Evolutionary conservation across 2,113 vertebrate species (phyloP).

Genomic region (Lycocorax pyrrhopterus): DNA sequence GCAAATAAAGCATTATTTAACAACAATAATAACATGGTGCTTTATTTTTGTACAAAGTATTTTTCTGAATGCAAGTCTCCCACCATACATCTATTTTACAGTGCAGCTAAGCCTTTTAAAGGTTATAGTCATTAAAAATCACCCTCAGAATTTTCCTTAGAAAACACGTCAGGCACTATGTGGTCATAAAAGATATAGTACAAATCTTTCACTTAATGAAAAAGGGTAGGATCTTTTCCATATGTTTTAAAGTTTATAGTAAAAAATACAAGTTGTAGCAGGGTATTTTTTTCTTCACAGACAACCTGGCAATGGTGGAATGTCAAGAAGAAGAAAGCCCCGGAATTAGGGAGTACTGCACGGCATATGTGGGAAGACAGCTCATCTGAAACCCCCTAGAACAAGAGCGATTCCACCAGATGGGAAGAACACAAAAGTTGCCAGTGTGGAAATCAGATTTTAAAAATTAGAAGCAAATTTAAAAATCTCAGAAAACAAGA

Average conservation of each 20-base stretch:
- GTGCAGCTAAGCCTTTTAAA: background rate
- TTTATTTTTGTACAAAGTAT: background rate
- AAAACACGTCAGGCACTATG: fast-evolving
- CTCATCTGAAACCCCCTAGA: background rate
- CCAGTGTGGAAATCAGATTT: background rate
- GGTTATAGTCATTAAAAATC: background rate
- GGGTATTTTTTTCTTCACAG: background rate
- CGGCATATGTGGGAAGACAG: background rate
- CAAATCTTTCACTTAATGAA: background rate
- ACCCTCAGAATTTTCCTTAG: background rate
- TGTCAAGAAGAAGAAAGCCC: background rate
- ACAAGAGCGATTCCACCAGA: background rate
- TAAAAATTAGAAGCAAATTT: background rate
- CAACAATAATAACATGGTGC: background rate
- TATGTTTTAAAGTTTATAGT: background rate
- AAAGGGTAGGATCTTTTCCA: background rate
- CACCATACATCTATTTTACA: background rate
- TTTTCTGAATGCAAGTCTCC: background rate
- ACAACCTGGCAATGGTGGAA: background rate
- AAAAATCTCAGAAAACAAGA: background rate
- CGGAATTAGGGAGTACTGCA: background rate
- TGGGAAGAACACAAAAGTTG: background rate
- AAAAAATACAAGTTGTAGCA: background rate
- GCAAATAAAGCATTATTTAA: background rate
- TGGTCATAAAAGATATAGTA: background rate